These are phyloP conservation scores for Paratilapia polleni DNA, from an alignment of 2,113 vertebrate genomes.

Conservation along the genomic window DNA sequence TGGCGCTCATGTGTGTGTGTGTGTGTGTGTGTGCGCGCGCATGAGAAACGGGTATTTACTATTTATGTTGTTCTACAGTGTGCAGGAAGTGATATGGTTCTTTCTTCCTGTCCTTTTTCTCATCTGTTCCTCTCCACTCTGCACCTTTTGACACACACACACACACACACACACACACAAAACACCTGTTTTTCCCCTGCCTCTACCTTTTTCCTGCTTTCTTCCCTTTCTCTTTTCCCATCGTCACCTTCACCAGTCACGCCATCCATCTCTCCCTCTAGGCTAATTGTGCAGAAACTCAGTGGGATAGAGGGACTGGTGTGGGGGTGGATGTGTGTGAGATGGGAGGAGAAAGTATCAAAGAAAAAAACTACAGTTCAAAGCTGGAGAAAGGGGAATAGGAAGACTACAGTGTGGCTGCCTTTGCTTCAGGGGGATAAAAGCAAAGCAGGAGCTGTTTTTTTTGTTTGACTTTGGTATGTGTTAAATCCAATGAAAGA, in stretches of 20 bases:
- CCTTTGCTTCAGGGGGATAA: neutral
- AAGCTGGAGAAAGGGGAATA: neutral
- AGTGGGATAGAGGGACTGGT: constrained; percentile 48
- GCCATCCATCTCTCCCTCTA: constrained; percentile 72
- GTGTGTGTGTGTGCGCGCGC: neutral
- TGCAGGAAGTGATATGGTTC: neutral
- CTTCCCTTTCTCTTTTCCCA: constrained; percentile 50
- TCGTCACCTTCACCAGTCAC: constrained; percentile 68
- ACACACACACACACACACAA: neutral
- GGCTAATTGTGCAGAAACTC: constrained; percentile 73
- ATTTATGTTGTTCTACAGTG: neutral
- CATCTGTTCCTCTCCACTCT: neutral
- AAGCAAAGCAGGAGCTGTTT: neutral
- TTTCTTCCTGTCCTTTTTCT: neutral
- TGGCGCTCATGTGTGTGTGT: neutral
- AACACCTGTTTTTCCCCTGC: constrained; percentile 11
- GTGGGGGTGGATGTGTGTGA: constrained; percentile 15
- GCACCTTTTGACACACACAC: neutral
- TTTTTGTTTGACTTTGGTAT: constrained; percentile 11
- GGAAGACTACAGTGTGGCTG: neutral
- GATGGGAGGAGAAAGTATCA: constrained; percentile 2
- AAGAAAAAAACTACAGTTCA: constrained; percentile 1
- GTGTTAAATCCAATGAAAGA: neutral
- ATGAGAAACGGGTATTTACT: neutral
- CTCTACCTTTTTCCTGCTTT: constrained; percentile 11